Evolutionary conservation across 2,888 invertebrate genomes (phyloP).

Genomic region (Caenorhabditis parvicauda): DNA sequence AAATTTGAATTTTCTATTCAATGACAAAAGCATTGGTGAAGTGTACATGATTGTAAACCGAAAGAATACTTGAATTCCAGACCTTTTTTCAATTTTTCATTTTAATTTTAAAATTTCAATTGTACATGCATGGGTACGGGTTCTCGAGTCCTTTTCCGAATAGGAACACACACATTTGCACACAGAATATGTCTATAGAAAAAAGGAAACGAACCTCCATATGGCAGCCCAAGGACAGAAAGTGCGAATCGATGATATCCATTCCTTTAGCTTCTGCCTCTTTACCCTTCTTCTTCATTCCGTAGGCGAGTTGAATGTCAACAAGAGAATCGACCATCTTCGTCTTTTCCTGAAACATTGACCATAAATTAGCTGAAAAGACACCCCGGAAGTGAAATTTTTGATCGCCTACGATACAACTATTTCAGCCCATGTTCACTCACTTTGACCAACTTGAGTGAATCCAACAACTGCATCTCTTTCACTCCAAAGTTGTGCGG

Average conservation of each 20-base stretch:
- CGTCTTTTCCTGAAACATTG: conserved; percentile 69
- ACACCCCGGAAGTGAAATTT: background rate
- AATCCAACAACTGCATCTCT: conserved; percentile 79
- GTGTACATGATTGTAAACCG: no score
- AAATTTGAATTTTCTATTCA: background rate
- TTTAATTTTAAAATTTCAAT: no score
- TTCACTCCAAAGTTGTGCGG: conserved; percentile 89
- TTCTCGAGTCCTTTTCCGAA: conserved; percentile 1
- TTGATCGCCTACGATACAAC: background rate
- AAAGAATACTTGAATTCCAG: no score
- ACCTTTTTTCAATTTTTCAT: no score
- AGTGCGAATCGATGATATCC: conserved; percentile 80
- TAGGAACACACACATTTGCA: background rate
- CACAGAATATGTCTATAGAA: no score
- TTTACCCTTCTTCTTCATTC: conserved; percentile 70
- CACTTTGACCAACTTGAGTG: conserved; percentile 73
- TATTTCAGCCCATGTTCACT: background rate
- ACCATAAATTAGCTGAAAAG: background rate
- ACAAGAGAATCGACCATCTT: conserved; percentile 88
- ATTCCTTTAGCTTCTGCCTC: conserved; percentile 55
- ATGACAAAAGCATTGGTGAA: no score
- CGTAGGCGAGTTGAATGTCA: conserved; percentile 93
- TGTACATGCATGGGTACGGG: no score
- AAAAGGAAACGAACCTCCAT: conserved; percentile 68
- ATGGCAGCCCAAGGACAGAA: conserved; percentile 80